These are phyloP conservation scores for Antedon mediterranea DNA, from an alignment of 53 echinoderm and acorn worm species.

Conservation along the genomic window DNA sequence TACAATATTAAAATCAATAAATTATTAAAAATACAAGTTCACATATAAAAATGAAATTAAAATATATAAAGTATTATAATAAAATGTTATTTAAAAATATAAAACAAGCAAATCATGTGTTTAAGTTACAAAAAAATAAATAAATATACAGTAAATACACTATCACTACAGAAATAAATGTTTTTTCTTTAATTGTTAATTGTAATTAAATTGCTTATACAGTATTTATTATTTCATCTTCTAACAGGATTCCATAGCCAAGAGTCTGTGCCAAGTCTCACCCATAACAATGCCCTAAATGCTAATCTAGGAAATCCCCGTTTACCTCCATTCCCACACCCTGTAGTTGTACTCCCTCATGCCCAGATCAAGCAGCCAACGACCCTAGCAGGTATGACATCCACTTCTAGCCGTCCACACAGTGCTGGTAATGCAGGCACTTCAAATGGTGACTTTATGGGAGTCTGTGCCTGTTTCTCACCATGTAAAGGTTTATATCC, in stretches of 20 bases:
- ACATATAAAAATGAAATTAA: no score
- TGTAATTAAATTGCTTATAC: no score
- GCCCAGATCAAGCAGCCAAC: slow-evolving; percentile 81
- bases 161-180: neutral
- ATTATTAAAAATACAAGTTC: no score
- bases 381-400: slow-evolving; percentile 50
- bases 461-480: slow-evolving; percentile 62
- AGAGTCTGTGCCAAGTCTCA: slow-evolving; percentile 48
- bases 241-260: slow-evolving; percentile 78
- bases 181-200: no score
- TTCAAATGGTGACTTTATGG: slow-evolving; percentile 42
- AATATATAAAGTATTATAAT: no score
- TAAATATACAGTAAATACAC: no score
- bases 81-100: no score
- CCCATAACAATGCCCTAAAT: slow-evolving; percentile 41
- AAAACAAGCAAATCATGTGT: no score
- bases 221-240: neutral
- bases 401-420: slow-evolving; percentile 24
- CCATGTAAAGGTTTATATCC: slow-evolving; percentile 23
- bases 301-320: slow-evolving; percentile 74
- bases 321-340: slow-evolving; percentile 81
- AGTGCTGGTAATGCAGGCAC: slow-evolving; percentile 32
- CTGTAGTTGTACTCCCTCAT: slow-evolving; percentile 45
- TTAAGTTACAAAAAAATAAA: no score
- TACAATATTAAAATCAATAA: no score